Percentiles rank a stretch among this genome's conserved stretches.
phyloP scores from a whole-genome alignment of 2,113 vertebrate species.

The Crotalus tigris region DNA sequence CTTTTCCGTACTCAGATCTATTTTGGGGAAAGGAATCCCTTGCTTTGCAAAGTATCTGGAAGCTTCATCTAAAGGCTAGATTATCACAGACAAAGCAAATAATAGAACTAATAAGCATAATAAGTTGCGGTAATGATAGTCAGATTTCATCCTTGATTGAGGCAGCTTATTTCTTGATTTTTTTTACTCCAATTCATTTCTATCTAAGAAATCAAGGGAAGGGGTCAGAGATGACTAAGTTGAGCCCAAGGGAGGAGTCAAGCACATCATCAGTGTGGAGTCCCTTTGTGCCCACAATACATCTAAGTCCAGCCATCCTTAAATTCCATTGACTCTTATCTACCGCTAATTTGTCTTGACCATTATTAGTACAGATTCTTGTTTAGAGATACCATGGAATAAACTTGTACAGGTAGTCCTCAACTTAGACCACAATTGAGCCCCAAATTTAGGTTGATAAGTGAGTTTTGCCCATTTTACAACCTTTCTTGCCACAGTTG shows the following conservation, averaged over 20 bases:
- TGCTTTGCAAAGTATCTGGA: slow-evolving; percentile 67
- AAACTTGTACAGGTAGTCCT: not conserved
- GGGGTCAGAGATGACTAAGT: not conserved
- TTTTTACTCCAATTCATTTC: not conserved
- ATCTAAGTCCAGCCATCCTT: not conserved
- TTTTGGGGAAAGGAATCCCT: slow-evolving; percentile 72
- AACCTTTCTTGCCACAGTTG: too few species aligned
- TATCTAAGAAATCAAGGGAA: not conserved
- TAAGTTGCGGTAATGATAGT: not conserved
- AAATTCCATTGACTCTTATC: not conserved
- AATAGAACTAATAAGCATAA: slow-evolving; percentile 6
- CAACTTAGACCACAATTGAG: too few species aligned
- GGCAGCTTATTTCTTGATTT: not conserved
- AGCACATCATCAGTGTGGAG: not conserved
- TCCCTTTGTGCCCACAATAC: not conserved
- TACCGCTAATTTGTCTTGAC: not conserved
- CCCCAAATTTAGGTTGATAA: too few species aligned
- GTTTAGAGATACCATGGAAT: not conserved
- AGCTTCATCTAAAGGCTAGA: slow-evolving; percentile 67
- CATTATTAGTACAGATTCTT: not conserved
- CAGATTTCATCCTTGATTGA: not conserved
- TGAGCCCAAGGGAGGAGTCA: not conserved
- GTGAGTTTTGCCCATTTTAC: too few species aligned
- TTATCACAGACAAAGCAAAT: slow-evolving; percentile 15
- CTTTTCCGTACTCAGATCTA: slow-evolving; percentile 55